Evolutionary conservation across 2,888 invertebrate species (phyloP), one percentile per base, ranked within the genome.

Genomic region (Eupsilia transversa): DNA sequence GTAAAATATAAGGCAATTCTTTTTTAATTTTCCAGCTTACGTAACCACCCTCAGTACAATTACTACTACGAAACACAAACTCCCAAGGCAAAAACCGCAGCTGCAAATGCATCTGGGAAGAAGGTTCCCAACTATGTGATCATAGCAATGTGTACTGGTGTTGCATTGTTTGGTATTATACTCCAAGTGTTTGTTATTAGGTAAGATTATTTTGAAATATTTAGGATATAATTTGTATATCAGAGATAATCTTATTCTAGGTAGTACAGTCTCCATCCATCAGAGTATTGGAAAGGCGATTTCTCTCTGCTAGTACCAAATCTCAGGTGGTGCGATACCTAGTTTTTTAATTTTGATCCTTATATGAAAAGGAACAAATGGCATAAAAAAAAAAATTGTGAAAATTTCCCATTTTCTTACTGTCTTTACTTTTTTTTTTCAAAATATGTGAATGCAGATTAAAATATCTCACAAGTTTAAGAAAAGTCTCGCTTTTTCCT

Each of bases 51-150:
- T 27, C 88, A 92, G 43, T 93, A 95, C 81, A 90, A 79, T 73
- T 94, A 90, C 79, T 91, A 90, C 73, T 92, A 92, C 73, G 89
- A 91, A 78, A 79, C 80, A 38, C 82, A 90, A 74, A 67, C 80
- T 41, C 84, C 76, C n/a, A 77, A 70, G 33, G 17, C 41, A n/a
- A 4, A 17, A n/a, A 77, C 14, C 14, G 17, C 3, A 10, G n/a
- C 30, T 30, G 41, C 57, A 61, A 69, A 20, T 49, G 23, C 49
- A 1, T 17, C 54, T 2, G 49, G 17, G 0, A 96, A 96, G 72
- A 97, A 96, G 86, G 84, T 97, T 12, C 96, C 97, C 0, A 98
- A 98, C 92, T 94, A 93, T 67, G 94, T 96, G 72, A 97, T 98
- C 41, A 97, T 97, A 1, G 82, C 97, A 6, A 89, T 97, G 35